phyloP scores from a whole-genome alignment of 2,888 invertebrate species.

The Tortrix viridana region DNA sequence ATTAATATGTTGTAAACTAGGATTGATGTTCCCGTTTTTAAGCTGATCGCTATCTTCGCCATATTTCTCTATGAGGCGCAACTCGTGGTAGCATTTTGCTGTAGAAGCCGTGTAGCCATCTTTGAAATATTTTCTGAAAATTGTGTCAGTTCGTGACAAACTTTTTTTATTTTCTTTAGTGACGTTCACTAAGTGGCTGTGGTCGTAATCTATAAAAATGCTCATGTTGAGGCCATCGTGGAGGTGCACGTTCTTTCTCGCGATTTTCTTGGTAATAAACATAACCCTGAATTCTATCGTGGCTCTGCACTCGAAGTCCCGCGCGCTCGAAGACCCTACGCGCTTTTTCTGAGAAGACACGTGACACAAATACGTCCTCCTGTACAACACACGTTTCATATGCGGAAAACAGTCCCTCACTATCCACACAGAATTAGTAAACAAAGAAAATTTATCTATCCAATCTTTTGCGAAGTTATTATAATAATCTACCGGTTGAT shows the following conservation, averaged over 20 bases:
- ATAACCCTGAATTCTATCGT: slow-evolving; percentile 54
- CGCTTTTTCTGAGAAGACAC: slow-evolving; percentile 48
- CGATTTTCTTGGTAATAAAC: slow-evolving; percentile 48
- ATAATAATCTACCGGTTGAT: slow-evolving; percentile 43
- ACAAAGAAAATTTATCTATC: slow-evolving; percentile 51
- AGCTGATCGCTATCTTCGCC: slow-evolving; percentile 40
- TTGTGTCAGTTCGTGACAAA: slow-evolving; percentile 45
- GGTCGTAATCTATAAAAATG: slow-evolving; percentile 47
- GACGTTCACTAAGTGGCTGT: slow-evolving; percentile 49
- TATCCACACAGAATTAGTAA: slow-evolving; percentile 53
- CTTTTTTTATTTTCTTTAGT: slow-evolving; percentile 42
- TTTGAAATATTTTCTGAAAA: slow-evolving; percentile 44
- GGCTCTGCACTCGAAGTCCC: slow-evolving; percentile 49
- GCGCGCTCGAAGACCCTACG: slow-evolving; percentile 29
- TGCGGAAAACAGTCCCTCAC: slow-evolving; percentile 45
- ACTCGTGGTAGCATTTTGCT: slow-evolving; percentile 47
- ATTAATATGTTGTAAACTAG: slow-evolving; percentile 40
- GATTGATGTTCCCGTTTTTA: slow-evolving; percentile 45
- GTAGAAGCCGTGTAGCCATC: slow-evolving; percentile 42
- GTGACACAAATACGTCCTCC: slow-evolving; percentile 51
- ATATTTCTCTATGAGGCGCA: slow-evolving; percentile 43
- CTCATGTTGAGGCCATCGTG: slow-evolving; percentile 49
- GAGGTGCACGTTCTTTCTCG: slow-evolving; percentile 48
- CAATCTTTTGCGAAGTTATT: slow-evolving; percentile 45
- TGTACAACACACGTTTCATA: slow-evolving; percentile 47